These are phyloP conservation scores for Andrena minutula DNA, from an alignment of 2,888 invertebrate species.

Conservation along the genomic window DNA sequence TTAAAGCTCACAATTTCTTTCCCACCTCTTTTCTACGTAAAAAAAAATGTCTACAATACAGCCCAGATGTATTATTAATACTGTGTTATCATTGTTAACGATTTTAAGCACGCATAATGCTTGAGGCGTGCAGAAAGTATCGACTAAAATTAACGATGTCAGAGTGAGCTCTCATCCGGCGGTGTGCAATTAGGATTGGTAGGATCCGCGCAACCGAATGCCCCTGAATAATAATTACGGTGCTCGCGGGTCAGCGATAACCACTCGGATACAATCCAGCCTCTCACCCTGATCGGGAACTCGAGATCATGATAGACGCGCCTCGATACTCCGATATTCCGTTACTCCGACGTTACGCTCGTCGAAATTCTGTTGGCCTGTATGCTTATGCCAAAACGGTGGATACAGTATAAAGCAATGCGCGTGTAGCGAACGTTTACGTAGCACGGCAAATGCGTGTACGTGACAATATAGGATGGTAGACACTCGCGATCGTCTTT, in stretches of 20 bases:
- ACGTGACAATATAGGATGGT: constrained; percentile 18
- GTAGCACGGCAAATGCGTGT: neutral
- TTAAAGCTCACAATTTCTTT: too few species aligned
- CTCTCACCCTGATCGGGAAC: constrained; percentile 31
- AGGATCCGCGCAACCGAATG: constrained; percentile 18
- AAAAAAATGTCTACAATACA: too few species aligned
- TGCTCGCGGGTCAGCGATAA: constrained; percentile 44
- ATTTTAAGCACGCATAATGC: too few species aligned
- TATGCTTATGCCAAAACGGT: constrained; percentile 35
- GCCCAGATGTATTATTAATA: too few species aligned
- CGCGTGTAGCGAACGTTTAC: neutral
- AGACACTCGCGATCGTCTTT: neutral
- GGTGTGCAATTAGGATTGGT: constrained; percentile 4
- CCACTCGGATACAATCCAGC: constrained; percentile 27
- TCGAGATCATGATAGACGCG: constrained; percentile 41
- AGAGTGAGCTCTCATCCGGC: neutral
- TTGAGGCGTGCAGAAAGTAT: too few species aligned
- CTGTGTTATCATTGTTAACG: too few species aligned
- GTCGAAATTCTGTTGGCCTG: constrained; percentile 26
- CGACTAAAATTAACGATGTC: too few species aligned
- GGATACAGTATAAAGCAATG: constrained; percentile 7
- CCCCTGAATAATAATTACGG: constrained; percentile 48
- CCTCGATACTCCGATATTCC: constrained; percentile 50
- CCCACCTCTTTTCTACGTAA: too few species aligned
- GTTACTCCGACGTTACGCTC: neutral